Evolutionary conservation across 2,113 vertebrate genomes (phyloP).

Genomic region (Grammomys dolichurus): DNA sequence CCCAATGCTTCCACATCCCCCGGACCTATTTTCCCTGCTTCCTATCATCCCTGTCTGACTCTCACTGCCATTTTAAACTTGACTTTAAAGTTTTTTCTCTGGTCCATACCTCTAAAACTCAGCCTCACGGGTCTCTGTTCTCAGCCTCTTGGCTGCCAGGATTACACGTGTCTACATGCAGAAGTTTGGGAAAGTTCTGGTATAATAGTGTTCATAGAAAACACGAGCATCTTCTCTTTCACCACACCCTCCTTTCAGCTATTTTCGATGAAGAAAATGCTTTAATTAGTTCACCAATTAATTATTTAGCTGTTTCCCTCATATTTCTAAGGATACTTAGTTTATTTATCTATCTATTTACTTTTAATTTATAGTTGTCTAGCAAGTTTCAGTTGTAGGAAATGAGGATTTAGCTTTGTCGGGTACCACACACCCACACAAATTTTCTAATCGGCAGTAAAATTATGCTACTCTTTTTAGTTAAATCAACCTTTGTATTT

Average conservation of each 20-base stretch:
- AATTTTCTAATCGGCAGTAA: constrained; percentile 5
- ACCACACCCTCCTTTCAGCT: neutral
- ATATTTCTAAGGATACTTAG: neutral
- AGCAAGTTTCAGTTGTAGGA: neutral
- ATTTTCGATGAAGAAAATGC: neutral
- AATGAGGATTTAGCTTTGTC: constrained; percentile 15
- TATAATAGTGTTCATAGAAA: neutral
- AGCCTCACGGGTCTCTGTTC: neutral
- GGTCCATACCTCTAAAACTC: neutral
- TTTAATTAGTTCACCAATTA: neutral
- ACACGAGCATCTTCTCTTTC: neutral
- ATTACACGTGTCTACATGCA: neutral
- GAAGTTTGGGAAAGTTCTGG: neutral
- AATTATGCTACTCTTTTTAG: constrained; percentile 2
- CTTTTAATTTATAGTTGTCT: neutral
- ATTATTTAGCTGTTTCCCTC: neutral
- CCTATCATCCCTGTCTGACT: neutral
- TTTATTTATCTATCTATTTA: neutral
- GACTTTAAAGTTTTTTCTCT: neutral
- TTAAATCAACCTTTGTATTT: constrained; percentile 41
- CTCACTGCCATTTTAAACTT: neutral
- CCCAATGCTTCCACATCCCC: neutral
- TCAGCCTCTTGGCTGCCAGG: no score
- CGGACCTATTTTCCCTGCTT: neutral
- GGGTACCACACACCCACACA: neutral